Base-by-base conservation (phyloP, 2,113 vertebrate genomes). In the Seriola dumerili region DNA sequence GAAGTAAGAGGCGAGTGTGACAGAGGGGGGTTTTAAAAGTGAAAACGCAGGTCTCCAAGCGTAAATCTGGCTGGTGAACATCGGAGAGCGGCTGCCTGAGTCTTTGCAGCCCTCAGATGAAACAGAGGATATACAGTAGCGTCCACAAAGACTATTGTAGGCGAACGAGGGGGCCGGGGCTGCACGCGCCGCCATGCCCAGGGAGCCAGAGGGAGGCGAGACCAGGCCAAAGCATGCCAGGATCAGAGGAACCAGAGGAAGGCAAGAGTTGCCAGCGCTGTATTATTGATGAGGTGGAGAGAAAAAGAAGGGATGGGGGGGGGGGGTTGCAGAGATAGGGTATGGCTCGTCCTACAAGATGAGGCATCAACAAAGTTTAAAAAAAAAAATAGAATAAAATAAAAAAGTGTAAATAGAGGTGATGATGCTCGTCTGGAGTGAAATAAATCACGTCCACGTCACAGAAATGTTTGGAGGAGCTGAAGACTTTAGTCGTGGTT, bases 181-280 rank as follows among this genome's bases (percentile, higher is more conserved):
- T 91, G 92, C 91, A 91, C 88, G 83, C 57, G 89, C 88, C 81
- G 83, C 84, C 87, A 83, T 86, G 85, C 87, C 92, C 89, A 72
- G 85, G 76, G 85, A 88, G 86, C 86, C 85, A 81, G 86, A 88
- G 89, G 85, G 90, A 88, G 87, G 84, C 80, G 85, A 93, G 91
- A 82, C 80, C 84, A 65, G 88, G 89, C 90, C 92, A 91, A 90
- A 89, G 85, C 91, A 85, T 70, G 86, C 78, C 78, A 82, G 89
- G 91, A 94, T 94, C 90, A 93, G 91, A 93, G 90, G 81, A 86
- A 88, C 62, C 77, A 83, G 89, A 90, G 90, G 88, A 88, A 90
- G 79, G 89, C 83, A 81, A 82, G 88, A 87, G 89, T 89, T 92
- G 90, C 86, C 89, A 92, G 84, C 61, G 1, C 81, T 93, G 91